Base-by-base conservation (phyloP, 2,113 vertebrate species). In the Limanda limanda region DNA sequence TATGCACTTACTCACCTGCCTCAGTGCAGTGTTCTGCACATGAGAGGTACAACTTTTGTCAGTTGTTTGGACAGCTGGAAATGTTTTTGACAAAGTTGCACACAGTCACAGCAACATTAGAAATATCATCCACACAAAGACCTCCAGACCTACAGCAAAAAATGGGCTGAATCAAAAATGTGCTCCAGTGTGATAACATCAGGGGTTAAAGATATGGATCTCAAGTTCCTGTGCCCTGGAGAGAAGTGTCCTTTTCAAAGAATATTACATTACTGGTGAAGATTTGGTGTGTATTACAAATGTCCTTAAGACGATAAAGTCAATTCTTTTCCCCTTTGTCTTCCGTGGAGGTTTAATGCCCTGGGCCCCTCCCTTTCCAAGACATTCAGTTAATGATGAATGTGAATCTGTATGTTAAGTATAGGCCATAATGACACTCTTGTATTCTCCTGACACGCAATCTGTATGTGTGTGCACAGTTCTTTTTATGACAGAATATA, bases 221-320 rank as follows among this genome's bases (percentile, higher is more conserved):
- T 87, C 82, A 45, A 18, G 77, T 85, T 87, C 82, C 81, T 63
- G 20, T 69, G 42, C 77, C 82, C 77, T 21, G 72, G 47, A 82
- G 78, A 82, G 72, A 64, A 56, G 65, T 65, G 75, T 81, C 74
- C 61, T 66, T 72, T 87, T 72, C 70, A 86, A 82, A 85, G 76
- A 75, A 71, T 59, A 68, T 69, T 58, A 78, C 68, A 78, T 77
- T 79, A 79, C 67, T 59, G 25, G 48, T 35, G 74, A 81, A 66
- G 62, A 79, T 61, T 71, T 25, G 80, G 85, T 87, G 72, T 84
- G 18, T 76, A 31, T 81, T 82, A 82, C 80, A 87, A 63, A 79
- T 83, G 74, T 83, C 82, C 85, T 78, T 63, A 76, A 81, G 82
- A 83, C 55, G 63, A 76, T 81, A 52, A 63, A 75, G 70, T 67